Conservation (phyloP, 2,888 invertebrate species). For the Chrysodeixis includens region DNA sequence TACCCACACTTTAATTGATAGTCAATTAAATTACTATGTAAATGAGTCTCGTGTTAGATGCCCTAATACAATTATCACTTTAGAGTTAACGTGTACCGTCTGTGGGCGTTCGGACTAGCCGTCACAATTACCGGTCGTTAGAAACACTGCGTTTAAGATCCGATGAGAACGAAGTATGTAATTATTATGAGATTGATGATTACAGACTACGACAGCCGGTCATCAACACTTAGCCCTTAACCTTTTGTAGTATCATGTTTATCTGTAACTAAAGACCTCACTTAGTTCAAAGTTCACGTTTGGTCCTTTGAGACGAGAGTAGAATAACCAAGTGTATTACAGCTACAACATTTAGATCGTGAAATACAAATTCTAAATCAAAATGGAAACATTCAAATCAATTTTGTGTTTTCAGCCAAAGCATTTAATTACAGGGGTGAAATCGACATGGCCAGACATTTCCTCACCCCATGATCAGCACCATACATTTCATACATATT, state of each 20-base stretch:
- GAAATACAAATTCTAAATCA: background rate
- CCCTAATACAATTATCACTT: conserved; percentile 5
- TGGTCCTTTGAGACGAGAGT: conserved; percentile 4
- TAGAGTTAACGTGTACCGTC: background rate
- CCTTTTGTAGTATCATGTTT: conserved; percentile 24
- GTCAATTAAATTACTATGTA: background rate
- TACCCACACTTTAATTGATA: conserved; percentile 6
- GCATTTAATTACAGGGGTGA: conserved; percentile 25
- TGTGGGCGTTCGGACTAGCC: background rate
- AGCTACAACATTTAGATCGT: background rate
- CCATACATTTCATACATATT: conserved; percentile 1
- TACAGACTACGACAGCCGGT: conserved; percentile 7
- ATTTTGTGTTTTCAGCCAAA: conserved; percentile 3
- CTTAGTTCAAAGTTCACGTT: conserved; percentile 1
- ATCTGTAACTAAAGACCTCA: background rate
- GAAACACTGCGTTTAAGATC: background rate
- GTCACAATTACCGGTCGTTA: background rate
- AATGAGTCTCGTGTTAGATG: background rate
- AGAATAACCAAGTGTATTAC: conserved; percentile 2
- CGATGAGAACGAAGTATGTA: background rate
- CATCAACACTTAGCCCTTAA: conserved; percentile 28
- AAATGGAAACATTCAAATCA: background rate
- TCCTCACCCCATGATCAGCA: conserved; percentile 9
- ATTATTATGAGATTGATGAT: conserved; percentile 5
- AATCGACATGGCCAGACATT: conserved; percentile 30